Base-by-base conservation (phyloP, 2,888 invertebrate genomes). In the Molanna angustata region DNA sequence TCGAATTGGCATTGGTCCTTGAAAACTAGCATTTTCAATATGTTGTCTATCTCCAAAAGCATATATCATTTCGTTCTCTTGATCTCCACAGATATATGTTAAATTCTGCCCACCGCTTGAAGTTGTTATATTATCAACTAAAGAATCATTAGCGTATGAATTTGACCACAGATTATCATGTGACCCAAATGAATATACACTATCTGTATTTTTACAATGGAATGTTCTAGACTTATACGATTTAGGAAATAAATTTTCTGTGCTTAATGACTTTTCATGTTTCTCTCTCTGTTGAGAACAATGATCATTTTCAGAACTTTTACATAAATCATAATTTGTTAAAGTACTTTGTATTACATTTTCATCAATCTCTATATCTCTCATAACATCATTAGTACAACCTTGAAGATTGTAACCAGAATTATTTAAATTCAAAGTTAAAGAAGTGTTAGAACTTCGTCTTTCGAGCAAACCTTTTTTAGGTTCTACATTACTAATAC, bases 361-460 rank as follows among this genome's bases (percentile, higher is more conserved):
- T 48, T 75, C 76, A 27, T 76, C 76, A 1, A 77, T 73, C 57
- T 76, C 76, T 4, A 76, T 61, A 32, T 74, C 75, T 58, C 76
- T 67, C 0, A 76, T 76, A 14, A 48, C 44, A 13, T 49, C 52
- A 9, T 14, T 19, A 14, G 21, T 19, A 14, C 39, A 50, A 7
- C 43, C 51, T 20, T 46, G 54, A 9, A 57, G 18, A 48, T 51
- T 52, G 14, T 52, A 52, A 35, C 31, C 48, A 33, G 52, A 54
- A 0, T 71, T 70, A 52, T 71, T 72, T 32, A 76, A 72, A 53
- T 76, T 76, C 1, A 92, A 78, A 0, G 90, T 91, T 6, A 92
- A 70, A 44, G 90, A 90, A 0, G 90, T 90, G 64, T 88, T 91
- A 0, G 90, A 90, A 37, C 90, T 90, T 21, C 91, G 77, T 58